Evolutionary conservation across 2,888 invertebrate species (phyloP).

Genomic region (Invenusta paracnida): DNA sequence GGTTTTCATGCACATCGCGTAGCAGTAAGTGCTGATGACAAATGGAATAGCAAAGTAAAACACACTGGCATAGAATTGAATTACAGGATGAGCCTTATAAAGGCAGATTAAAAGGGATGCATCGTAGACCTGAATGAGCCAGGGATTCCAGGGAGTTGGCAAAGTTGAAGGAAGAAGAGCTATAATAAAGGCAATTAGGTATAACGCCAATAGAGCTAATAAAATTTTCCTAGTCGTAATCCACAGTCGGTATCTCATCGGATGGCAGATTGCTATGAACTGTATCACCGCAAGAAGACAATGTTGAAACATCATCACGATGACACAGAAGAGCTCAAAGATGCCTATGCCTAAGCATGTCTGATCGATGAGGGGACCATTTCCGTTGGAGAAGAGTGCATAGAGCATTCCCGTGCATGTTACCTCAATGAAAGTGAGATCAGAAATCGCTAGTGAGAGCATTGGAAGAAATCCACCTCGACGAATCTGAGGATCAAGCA

Average conservation of each 20-base stretch:
- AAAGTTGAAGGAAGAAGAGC: neutral
- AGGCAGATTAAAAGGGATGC: neutral
- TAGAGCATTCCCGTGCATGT: neutral
- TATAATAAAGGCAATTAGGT: neutral
- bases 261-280: constrained; percentile 31
- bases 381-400: neutral
- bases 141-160: neutral
- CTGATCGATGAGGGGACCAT: neutral
- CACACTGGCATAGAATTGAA: neutral
- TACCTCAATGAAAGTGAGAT: constrained; percentile 10
- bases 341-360: neutral
- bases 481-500: neutral
- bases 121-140: constrained; percentile 1
- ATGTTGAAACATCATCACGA: constrained; percentile 7
- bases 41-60: constrained; percentile 18
- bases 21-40: constrained; percentile 20
- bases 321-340: neutral
- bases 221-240: neutral
- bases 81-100: neutral
- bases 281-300: neutral
- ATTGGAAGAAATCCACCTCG: constrained; percentile 32
- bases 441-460: constrained; percentile 28
- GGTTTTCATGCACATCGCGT: neutral
- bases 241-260: neutral
- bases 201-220: neutral